Percentiles rank a stretch among this genome's conserved stretches.
phyloP scores from a whole-genome alignment of 2,797 vertebrate species.

The Masticophis lateralis region DNA sequence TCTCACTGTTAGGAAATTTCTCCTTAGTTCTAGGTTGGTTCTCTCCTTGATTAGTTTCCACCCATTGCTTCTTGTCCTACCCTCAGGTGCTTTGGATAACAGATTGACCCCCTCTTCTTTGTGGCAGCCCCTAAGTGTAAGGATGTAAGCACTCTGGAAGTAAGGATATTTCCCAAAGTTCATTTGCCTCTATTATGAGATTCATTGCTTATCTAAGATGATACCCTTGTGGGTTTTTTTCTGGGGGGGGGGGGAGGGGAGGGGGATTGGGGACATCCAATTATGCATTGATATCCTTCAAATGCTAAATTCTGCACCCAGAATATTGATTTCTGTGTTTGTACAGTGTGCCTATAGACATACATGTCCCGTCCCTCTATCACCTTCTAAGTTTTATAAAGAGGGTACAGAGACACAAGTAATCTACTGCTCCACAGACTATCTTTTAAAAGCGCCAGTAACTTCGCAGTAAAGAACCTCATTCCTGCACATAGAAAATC shows the following conservation, averaged over 20 bases:
- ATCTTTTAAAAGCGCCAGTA: not conserved
- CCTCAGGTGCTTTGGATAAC: not conserved
- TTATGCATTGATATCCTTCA: not conserved
- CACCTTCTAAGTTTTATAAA: not conserved
- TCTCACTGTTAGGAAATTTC: not conserved
- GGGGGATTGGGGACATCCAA: not conserved
- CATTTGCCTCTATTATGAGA: not conserved
- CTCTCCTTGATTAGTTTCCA: not conserved
- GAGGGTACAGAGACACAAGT: not conserved
- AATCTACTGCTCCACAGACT: not conserved
- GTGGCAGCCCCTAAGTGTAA: not conserved
- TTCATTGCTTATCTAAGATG: not conserved
- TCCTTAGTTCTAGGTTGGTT: not conserved
- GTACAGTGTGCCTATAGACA: not conserved
- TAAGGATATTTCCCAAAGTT: not conserved
- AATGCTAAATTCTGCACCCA: not conserved
- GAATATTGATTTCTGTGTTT: not conserved
- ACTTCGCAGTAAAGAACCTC: not conserved
- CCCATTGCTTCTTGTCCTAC: not conserved
- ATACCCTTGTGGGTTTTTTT: not conserved
- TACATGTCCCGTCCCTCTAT: too few relatives aligned
- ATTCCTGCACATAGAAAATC: not conserved
- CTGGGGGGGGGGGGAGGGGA: too few relatives aligned
- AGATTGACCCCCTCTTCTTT: not conserved
- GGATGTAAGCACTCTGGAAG: not conserved